phyloP scores from a whole-genome alignment of 2,888 invertebrate genomes.

The Physocephala rufipes region DNA sequence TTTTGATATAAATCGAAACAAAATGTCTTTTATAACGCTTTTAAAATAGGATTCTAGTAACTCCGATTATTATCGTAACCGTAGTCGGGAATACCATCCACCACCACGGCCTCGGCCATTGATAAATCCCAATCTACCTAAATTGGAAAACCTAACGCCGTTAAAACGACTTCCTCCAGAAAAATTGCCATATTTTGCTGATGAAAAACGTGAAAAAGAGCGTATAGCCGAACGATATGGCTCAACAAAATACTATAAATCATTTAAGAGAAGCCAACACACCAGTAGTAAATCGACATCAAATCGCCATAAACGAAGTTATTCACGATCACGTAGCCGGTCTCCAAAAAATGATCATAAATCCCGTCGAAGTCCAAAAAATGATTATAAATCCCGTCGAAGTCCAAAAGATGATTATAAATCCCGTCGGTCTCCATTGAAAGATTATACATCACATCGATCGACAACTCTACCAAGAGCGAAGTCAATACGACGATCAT shows the following conservation, averaged over 20 bases:
- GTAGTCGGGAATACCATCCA: neutral
- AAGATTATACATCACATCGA: no score
- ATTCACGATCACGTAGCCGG: slow-evolving; percentile 31
- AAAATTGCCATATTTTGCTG: slow-evolving; percentile 48
- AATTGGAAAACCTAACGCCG: slow-evolving; percentile 4
- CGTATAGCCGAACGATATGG: slow-evolving; percentile 46
- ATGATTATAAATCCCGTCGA: neutral
- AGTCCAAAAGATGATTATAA: neutral
- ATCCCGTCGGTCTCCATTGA: no score
- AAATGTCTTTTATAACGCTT: slow-evolving; percentile 6
- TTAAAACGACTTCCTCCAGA: slow-evolving; percentile 36
- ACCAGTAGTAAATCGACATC: neutral
- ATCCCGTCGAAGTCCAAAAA: neutral
- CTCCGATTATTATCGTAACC: slow-evolving; percentile 38
- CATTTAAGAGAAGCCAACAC: slow-evolving; percentile 1
- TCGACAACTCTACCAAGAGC: no score
- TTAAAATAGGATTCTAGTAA: slow-evolving; percentile 40
- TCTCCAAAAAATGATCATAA: slow-evolving; percentile 4
- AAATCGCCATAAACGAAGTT: slow-evolving; percentile 2
- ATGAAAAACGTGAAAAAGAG: slow-evolving; percentile 48
- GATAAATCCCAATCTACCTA: slow-evolving; percentile 1
- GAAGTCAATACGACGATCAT: no score
- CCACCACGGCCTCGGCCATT: neutral
- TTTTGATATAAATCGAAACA: slow-evolving; percentile 20
- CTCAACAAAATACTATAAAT: neutral